phyloP scores from a whole-genome alignment of 2,888 invertebrate species.

The Sphaerolaimus hirsutus region DNA sequence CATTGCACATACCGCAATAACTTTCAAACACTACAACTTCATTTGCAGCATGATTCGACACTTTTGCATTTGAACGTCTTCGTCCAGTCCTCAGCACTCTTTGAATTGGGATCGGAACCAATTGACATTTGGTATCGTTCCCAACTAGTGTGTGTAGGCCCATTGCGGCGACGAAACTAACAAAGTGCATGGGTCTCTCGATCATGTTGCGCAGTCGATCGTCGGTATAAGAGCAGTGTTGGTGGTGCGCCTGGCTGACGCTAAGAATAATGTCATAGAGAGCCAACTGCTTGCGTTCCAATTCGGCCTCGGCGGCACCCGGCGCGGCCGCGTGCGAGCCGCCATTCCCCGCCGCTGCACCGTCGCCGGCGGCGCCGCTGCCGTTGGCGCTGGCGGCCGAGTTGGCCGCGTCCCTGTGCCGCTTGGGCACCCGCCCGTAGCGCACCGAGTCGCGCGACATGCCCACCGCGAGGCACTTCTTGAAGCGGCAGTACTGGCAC shows the following conservation, averaged over 20 bases:
- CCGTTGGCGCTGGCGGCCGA: conserved; percentile 23
- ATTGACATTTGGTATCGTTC: too few species aligned
- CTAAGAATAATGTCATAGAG: conserved; percentile 54
- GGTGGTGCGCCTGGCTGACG: conserved; percentile 54
- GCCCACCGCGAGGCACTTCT: conserved; percentile 80
- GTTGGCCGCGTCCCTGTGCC: conserved; percentile 52
- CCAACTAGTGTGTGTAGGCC: too few species aligned
- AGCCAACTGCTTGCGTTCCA: conserved; percentile 33
- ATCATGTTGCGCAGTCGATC: conserved; percentile 48
- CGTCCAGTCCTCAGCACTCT: too few species aligned
- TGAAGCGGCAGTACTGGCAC: conserved; percentile 83
- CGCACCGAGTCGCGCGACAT: conserved; percentile 89
- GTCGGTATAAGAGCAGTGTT: conserved; percentile 64
- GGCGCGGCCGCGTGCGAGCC: background rate
- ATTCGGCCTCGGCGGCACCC: conserved; percentile 4
- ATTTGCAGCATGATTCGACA: too few species aligned
- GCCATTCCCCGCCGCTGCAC: conserved; percentile 5
- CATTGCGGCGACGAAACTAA: too few species aligned
- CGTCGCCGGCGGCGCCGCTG: conserved; percentile 5
- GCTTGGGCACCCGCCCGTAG: conserved; percentile 82
- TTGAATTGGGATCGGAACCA: too few species aligned
- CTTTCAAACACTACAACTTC: too few species aligned
- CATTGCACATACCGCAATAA: too few species aligned
- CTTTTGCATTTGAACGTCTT: too few species aligned
- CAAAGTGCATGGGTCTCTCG: conserved; percentile 43